phyloP scores from a whole-genome alignment of 1,140 invertebrate species.

The Apis florea region DNA sequence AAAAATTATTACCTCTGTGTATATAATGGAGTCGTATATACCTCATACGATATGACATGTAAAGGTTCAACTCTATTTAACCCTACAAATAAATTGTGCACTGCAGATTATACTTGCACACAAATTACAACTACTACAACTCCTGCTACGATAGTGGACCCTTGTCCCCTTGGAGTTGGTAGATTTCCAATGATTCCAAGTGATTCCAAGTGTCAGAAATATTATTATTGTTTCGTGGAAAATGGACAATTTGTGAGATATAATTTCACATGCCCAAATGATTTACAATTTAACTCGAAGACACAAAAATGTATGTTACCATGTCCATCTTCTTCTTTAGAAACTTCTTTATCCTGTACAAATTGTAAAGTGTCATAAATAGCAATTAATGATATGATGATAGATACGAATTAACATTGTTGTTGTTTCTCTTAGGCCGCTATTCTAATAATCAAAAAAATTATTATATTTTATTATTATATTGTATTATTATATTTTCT shows the following conservation, averaged over 20 bases:
- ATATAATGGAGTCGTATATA: not conserved
- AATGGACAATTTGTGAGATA: accelerated
- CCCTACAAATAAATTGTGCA: not conserved
- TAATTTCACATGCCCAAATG: constrained; percentile 25
- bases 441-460: too few relatives aligned
- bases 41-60: not conserved
- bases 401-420: too few relatives aligned
- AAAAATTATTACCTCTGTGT: constrained; percentile 36
- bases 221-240: constrained; percentile 35
- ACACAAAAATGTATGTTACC: constrained; percentile 36
- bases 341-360: not conserved
- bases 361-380: not conserved
- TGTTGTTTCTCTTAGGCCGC: too few relatives aligned
- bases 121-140: not conserved
- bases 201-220: constrained; percentile 16
- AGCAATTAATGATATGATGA: not conserved
- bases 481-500: too few relatives aligned
- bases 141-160: too few relatives aligned
- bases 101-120: not conserved
- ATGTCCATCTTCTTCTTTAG: not conserved
- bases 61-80: not conserved
- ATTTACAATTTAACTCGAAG: not conserved
- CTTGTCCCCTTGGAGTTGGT: not conserved
- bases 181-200: not conserved
- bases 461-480: too few relatives aligned